Percentiles rank a stretch among this genome's conserved stretches.
Conservation (phyloP, 2,888 invertebrate species). For the Podabrus alpinus region DNA sequence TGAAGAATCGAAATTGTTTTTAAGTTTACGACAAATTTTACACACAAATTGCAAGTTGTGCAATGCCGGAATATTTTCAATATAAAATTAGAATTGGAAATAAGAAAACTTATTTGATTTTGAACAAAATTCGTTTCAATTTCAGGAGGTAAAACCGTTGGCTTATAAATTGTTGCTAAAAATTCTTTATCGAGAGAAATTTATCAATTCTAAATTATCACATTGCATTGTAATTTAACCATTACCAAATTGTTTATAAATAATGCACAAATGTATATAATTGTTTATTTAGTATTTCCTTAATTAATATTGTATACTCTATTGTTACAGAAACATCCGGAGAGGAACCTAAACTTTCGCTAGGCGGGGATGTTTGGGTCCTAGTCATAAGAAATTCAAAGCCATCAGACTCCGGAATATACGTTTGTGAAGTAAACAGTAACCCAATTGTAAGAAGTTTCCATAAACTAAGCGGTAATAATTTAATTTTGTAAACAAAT, state of each 20-base stretch:
- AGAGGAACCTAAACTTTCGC: slow-evolving; percentile 48
- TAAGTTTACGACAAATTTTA: slow-evolving; percentile 7
- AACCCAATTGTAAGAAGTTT: slow-evolving; percentile 78
- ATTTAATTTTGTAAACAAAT: slow-evolving; percentile 9
- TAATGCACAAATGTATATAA: slow-evolving; percentile 14
- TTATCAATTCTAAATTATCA: background rate
- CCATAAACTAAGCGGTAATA: slow-evolving; percentile 75
- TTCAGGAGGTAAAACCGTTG: slow-evolving; percentile 12
- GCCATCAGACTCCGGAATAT: slow-evolving; percentile 75
- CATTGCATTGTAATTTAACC: background rate
- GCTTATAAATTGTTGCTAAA: slow-evolving; percentile 22
- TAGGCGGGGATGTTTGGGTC: slow-evolving; percentile 85
- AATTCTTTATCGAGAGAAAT: background rate
- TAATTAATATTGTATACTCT: slow-evolving; percentile 22
- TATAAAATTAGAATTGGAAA: slow-evolving; percentile 28
- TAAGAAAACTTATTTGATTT: slow-evolving; percentile 25
- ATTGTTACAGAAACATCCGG: slow-evolving; percentile 41
- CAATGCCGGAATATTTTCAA: slow-evolving; percentile 22
- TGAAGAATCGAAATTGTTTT: background rate
- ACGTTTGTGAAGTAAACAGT: slow-evolving; percentile 82
- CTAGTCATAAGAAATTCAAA: slow-evolving; percentile 74
- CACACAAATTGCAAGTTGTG: slow-evolving; percentile 25
- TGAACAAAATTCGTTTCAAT: slow-evolving; percentile 13
- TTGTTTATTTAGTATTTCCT: slow-evolving; percentile 22
- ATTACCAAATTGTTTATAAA: slow-evolving; percentile 8